phyloP scores from a whole-genome alignment of 2,797 vertebrate species.

The Mormyrops attenuatus region DNA sequence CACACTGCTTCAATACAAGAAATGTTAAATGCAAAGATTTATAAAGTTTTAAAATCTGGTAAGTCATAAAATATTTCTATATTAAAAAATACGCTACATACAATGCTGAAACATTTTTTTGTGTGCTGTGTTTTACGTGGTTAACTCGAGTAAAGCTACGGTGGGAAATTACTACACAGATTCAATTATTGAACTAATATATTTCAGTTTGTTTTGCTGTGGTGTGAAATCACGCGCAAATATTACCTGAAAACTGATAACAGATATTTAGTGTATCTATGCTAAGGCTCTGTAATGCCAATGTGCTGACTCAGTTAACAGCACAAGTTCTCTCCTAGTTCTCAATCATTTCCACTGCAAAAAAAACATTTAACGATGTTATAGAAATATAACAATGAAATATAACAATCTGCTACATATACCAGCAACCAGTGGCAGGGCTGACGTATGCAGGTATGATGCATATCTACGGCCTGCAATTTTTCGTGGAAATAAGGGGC shows the following conservation, averaged over 20 bases:
- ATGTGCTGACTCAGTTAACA: not conserved
- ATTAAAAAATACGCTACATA: not conserved
- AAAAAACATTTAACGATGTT: not conserved
- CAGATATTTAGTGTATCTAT: not conserved
- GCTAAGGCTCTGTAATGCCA: not conserved
- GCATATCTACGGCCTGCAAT: not conserved
- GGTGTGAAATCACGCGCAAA: not conserved
- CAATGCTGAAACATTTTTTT: not conserved
- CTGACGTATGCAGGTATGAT: not conserved
- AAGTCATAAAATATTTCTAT: slow-evolving; percentile 9
- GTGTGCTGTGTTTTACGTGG: not conserved
- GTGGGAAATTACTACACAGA: not conserved
- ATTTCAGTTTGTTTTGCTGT: not conserved
- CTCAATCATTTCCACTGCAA: not conserved
- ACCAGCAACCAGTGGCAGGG: not conserved
- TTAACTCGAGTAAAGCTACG: no score
- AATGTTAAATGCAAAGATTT: slow-evolving; percentile 23
- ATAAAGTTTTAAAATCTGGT: slow-evolving; percentile 11
- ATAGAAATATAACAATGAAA: not conserved
- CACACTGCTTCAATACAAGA: slow-evolving; percentile 45
- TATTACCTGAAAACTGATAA: not conserved
- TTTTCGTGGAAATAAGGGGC: not conserved
- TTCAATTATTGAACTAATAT: not conserved
- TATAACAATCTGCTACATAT: not conserved
- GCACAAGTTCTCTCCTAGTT: not conserved